phyloP scores from a whole-genome alignment of 2,888 invertebrate species.

The Asteroscopus sphinx region DNA sequence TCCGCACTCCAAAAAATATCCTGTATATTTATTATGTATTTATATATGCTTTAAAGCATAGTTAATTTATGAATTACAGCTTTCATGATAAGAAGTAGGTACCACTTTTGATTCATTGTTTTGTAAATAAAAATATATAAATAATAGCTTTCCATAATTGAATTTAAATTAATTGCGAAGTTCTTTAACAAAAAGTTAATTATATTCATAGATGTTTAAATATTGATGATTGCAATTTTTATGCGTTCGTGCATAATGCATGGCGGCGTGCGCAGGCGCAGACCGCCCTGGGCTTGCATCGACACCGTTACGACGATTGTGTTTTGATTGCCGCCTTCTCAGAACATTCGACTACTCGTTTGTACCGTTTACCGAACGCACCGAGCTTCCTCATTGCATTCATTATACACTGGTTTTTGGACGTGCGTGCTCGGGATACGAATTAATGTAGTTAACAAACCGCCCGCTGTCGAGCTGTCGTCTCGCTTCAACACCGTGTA shows the following conservation, averaged over 20 bases:
- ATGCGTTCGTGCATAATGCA: slow-evolving; percentile 77
- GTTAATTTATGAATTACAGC: neutral
- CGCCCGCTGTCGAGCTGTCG: slow-evolving; percentile 22
- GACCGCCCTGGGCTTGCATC: slow-evolving; percentile 67
- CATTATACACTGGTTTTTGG: slow-evolving; percentile 80
- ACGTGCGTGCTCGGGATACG: slow-evolving; percentile 64
- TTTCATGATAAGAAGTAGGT: neutral
- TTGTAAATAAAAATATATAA: neutral
- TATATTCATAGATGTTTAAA: slow-evolving; percentile 63
- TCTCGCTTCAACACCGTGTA: slow-evolving; percentile 32
- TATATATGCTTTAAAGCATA: neutral
- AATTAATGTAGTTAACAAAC: slow-evolving; percentile 56
- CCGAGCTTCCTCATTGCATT: slow-evolving; percentile 81
- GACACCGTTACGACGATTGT: slow-evolving; percentile 85
- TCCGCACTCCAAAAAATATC: too few relatives aligned
- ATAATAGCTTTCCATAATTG: slow-evolving; percentile 7
- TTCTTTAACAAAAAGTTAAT: slow-evolving; percentile 44
- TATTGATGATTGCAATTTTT: slow-evolving; percentile 76
- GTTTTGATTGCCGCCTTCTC: slow-evolving; percentile 83
- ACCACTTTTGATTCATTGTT: neutral
- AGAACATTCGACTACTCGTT: slow-evolving; percentile 84
- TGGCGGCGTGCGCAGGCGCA: slow-evolving; percentile 55
- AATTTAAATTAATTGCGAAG: slow-evolving; percentile 27
- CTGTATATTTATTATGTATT: too few relatives aligned
- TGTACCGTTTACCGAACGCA: slow-evolving; percentile 83